Base-by-base conservation (phyloP, 2,113 vertebrate species). In the Mobula hypostoma region DNA sequence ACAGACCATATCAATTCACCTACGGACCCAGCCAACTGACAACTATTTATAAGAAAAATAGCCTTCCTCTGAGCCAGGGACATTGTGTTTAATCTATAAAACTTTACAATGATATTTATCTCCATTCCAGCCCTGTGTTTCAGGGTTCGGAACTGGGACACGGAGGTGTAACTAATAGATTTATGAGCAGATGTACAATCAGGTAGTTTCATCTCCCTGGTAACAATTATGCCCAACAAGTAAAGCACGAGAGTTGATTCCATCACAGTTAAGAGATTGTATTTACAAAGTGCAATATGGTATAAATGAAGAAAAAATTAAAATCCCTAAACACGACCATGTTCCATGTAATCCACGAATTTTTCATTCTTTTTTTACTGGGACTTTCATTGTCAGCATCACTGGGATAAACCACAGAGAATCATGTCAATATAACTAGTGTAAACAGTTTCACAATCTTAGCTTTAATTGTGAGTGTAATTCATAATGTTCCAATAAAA, bases 31-130 rank as follows among this genome's bases (percentile, higher is more conserved):
- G 82, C 56, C 19, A 58, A 87, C 83, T 61, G 48, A 87, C 83
- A 87, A 29, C 56, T 87, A 63, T 61, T 63, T 61, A 12, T 63
- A 87, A 87, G 29, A 63, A 87, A 87, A 87, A 61, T 61, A n/a
- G 40, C 56, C 80, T 56, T 63, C 8, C 7, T 27, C 56, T 87
- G 24, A 29, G 56, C 27, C 24, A 61, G 83, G 56, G 27, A 87
- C 56, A 87, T 87, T 87, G 27, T 87, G 83, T 87, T 87, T 87
- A 63, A 63, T 63, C 83, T 56, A 87, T n/a, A n/a, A 87, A 87
- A 58, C 27, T 61, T 87, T 61, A 61, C 83, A 87, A 15, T 87
- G 83, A 29, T 87, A 63, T 63, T 87, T 27, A 87, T 61, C 83
- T 87, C 56, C 83, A 14, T 56, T 58, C 58, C 58, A 87, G 61